These are phyloP conservation scores for Spea bombifrons DNA, from an alignment of 2,113 vertebrate genomes.

Conservation along the genomic window DNA sequence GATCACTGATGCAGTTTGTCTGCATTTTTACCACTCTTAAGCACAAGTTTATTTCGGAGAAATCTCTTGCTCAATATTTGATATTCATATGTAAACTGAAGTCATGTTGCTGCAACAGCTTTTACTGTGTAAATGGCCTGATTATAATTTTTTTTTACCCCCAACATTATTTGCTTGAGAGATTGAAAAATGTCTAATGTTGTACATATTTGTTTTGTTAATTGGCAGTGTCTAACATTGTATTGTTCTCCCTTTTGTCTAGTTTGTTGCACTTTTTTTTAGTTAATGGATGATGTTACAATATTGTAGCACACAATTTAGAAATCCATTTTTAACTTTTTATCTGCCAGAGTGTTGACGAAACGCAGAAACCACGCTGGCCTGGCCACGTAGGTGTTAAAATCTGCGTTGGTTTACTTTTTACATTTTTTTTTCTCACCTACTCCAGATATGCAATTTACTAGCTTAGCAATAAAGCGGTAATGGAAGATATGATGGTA, in stretches of 20 bases:
- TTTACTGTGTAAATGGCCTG: constrained; percentile 24
- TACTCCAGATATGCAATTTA: constrained; percentile 39
- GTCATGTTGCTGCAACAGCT: constrained; percentile 28
- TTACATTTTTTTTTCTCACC: constrained; percentile 56
- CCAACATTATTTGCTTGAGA: background rate
- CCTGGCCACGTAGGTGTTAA: too few species aligned
- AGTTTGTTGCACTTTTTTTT: too few species aligned
- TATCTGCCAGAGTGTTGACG: too few species aligned
- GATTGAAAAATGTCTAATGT: background rate
- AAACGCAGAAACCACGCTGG: too few species aligned
- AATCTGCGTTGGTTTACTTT: background rate
- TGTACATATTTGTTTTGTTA: constrained; percentile 33
- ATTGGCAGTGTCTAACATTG: constrained; percentile 22
- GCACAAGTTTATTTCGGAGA: constrained; percentile 32
- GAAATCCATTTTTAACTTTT: too few species aligned
- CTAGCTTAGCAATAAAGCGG: constrained; percentile 17
- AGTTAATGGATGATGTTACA: too few species aligned
- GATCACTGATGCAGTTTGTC: constrained; percentile 61
- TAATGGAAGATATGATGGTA: constrained; percentile 65
- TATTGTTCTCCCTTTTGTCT: too few species aligned
- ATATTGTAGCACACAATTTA: too few species aligned
- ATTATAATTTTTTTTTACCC: background rate
- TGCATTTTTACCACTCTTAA: constrained; percentile 48
- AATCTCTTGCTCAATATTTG: constrained; percentile 48
- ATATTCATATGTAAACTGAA: constrained; percentile 44